Evolutionary conservation across 2,113 vertebrate genomes (phyloP).

Genomic region (Pogona vitticeps): DNA sequence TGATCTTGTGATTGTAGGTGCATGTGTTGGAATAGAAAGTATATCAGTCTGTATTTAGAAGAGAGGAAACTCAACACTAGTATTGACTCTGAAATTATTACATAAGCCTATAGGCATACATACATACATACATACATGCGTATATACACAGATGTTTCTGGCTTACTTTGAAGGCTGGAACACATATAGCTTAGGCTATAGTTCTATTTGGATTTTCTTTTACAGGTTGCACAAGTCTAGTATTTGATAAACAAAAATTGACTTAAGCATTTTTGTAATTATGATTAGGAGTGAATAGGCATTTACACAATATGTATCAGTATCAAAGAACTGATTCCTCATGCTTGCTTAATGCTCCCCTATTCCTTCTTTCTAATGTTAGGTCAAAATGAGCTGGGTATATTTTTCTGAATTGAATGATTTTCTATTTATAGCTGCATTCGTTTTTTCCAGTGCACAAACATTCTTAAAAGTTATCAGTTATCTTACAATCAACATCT

Average conservation of each 20-base stretch:
- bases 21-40: slow-evolving; percentile 77
- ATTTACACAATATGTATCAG: slow-evolving; percentile 67
- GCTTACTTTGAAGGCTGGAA: slow-evolving; percentile 76
- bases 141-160: slow-evolving; percentile 44
- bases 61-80: slow-evolving; percentile 76
- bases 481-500: slow-evolving; percentile 48
- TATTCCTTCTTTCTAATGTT: slow-evolving; percentile 50
- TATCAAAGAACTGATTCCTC: slow-evolving; percentile 51
- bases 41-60: slow-evolving; percentile 77
- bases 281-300: slow-evolving; percentile 51
- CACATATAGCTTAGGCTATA: slow-evolving; percentile 70
- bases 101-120: slow-evolving; percentile 35
- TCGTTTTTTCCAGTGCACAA: slow-evolving; percentile 62
- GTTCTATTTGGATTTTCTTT: slow-evolving; percentile 81
- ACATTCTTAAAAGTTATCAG: slow-evolving; percentile 55
- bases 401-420: slow-evolving; percentile 69
- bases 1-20: slow-evolving; percentile 77
- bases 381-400: slow-evolving; percentile 51
- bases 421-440: slow-evolving; percentile 61
- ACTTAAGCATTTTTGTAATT: slow-evolving; percentile 59
- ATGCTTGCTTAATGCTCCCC: slow-evolving; percentile 56
- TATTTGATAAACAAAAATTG: slow-evolving; percentile 68
- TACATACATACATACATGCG: slow-evolving; percentile 55
- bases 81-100: slow-evolving; percentile 78
- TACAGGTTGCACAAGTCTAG: slow-evolving; percentile 71